These are phyloP conservation scores for Anoplopoma fimbria DNA, from an alignment of 2,113 vertebrate species.

Conservation along the genomic window DNA sequence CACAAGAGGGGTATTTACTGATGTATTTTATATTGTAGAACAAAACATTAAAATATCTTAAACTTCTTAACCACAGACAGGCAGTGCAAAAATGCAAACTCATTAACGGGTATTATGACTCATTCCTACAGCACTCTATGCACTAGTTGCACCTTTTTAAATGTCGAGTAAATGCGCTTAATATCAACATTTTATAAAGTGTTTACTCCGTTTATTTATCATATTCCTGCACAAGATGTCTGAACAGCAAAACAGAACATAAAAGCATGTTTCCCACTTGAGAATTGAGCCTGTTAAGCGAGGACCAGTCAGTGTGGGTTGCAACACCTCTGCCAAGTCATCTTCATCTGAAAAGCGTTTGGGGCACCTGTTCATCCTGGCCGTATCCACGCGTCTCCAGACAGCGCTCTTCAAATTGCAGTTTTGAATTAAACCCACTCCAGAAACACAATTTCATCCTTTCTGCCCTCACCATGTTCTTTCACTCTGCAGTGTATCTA, in stretches of 20 bases:
- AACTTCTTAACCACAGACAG: background rate
- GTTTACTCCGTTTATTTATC: conserved; percentile 20
- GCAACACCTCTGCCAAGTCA: conserved; percentile 69
- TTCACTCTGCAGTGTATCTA: conserved; percentile 55
- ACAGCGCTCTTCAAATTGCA: conserved; percentile 31
- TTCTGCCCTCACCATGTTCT: conserved; percentile 30
- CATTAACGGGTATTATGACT: background rate
- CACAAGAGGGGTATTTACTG: background rate
- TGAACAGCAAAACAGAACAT: conserved; percentile 20
- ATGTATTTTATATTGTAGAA: background rate
- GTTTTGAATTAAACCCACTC: conserved; percentile 57
- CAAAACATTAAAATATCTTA: background rate
- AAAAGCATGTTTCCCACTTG: conserved; percentile 52
- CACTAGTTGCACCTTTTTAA: conserved; percentile 24
- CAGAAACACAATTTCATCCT: conserved; percentile 50
- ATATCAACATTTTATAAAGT: conserved; percentile 32
- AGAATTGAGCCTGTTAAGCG: conserved; percentile 45
- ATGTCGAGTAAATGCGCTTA: conserved; percentile 29
- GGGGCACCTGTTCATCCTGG: conserved; percentile 54
- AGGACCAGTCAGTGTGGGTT: conserved; percentile 47
- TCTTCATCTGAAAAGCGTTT: conserved; percentile 60
- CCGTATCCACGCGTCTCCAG: conserved; percentile 29
- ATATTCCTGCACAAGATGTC: conserved; percentile 14
- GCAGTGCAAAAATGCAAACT: background rate
- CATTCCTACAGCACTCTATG: background rate